These are phyloP conservation scores for Drosophila nikananu DNA, from an alignment of 1,140 invertebrate species.

Conservation along the genomic window DNA sequence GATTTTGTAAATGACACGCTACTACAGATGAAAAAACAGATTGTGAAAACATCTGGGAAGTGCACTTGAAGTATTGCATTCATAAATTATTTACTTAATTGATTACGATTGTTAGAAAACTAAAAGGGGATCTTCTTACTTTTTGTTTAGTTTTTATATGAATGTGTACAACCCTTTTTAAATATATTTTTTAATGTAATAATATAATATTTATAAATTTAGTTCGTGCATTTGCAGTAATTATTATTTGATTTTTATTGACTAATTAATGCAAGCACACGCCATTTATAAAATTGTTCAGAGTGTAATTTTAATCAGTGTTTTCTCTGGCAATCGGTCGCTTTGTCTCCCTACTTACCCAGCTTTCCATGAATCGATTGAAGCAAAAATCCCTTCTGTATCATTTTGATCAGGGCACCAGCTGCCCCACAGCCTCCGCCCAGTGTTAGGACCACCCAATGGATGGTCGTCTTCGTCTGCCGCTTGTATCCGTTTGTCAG, in stretches of 20 bases:
- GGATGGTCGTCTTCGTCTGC: conserved; percentile 76
- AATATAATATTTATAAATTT: too few species aligned
- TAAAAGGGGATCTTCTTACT: too few species aligned
- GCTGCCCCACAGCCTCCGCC: conserved; percentile 74
- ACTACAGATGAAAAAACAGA: not conserved
- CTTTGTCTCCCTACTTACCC: conserved; percentile 54
- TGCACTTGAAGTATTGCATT: not conserved
- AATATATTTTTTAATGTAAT: too few species aligned
- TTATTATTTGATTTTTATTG: too few species aligned
- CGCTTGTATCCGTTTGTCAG: conserved; percentile 69
- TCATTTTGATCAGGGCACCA: conserved; percentile 74
- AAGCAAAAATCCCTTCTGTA: conserved; percentile 67
- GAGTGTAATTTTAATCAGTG: not conserved
- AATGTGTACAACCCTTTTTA: too few species aligned
- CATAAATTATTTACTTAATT: too few species aligned
- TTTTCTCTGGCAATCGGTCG: not conserved
- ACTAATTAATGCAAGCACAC: not conserved
- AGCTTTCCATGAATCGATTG: conserved; percentile 65
- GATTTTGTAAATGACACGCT: not conserved
- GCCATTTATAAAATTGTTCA: too few species aligned
- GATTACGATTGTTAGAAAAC: not conserved
- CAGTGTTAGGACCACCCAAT: conserved; percentile 74
- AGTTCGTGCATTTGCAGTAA: not conserved
- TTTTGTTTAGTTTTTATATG: too few species aligned
- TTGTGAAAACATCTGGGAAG: not conserved